A percentile compares a stretch with the other conserved stretches of the same genome.
Conservation (phyloP, 2,888 invertebrate genomes). For the Formica aserva region DNA sequence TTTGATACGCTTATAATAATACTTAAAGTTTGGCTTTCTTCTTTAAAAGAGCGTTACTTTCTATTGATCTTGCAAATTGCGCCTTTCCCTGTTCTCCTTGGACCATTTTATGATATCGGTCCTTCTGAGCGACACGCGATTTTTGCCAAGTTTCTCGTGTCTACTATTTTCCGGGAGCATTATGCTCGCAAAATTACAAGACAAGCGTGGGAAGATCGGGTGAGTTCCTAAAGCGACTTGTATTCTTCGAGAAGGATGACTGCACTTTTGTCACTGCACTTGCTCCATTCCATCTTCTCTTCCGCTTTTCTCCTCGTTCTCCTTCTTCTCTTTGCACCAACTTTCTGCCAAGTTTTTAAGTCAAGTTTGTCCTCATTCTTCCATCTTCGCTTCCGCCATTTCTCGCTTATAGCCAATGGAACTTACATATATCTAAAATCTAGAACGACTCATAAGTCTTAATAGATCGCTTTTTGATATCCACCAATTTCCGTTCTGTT, state of each 20-base stretch:
- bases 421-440: constrained; percentile 19
- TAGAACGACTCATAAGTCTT: constrained; percentile 19
- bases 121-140: constrained; percentile 26
- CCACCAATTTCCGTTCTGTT: background rate
- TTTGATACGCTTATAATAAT: constrained; percentile 28
- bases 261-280: constrained; percentile 47
- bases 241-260: constrained; percentile 40
- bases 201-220: constrained; percentile 42
- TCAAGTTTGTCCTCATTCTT: constrained; percentile 68
- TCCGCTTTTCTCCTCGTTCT: constrained; percentile 20
- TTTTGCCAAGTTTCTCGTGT: constrained; percentile 37
- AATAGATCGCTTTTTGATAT: constrained; percentile 16
- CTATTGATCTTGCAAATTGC: constrained; percentile 51
- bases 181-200: constrained; percentile 47
- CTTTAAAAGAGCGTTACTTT: constrained; percentile 27
- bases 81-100: constrained; percentile 16
- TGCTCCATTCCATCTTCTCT: constrained; percentile 24
- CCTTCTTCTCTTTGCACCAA: background rate
- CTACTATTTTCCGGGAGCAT: constrained; percentile 44
- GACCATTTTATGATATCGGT: constrained; percentile 36
- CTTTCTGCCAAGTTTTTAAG: constrained; percentile 65
- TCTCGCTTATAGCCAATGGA: constrained; percentile 25
- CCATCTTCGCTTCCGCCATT: constrained; percentile 4
- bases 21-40: constrained; percentile 27
- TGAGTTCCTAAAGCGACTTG: constrained; percentile 47